Conservation (phyloP, 2,888 invertebrate genomes). For the Drosophila kanekoi region DNA sequence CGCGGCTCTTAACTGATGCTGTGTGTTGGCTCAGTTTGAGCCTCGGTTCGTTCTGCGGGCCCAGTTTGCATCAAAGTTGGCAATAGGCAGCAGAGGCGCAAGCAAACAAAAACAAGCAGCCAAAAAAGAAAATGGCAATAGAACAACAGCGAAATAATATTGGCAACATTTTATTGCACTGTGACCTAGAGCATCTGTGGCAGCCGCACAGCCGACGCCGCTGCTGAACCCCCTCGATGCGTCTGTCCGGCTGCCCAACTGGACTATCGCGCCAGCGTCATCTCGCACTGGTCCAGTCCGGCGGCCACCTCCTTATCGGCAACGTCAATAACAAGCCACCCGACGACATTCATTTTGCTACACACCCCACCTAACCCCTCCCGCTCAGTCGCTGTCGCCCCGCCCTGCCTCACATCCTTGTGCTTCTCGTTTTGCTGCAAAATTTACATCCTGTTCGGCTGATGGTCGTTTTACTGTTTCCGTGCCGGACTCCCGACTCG, state of each 20-base stretch:
- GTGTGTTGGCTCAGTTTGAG: constrained; percentile 36
- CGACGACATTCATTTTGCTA: constrained; percentile 50
- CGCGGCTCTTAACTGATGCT: constrained; percentile 80
- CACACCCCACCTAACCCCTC: background rate
- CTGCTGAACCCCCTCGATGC: constrained; percentile 66
- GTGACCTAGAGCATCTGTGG: constrained; percentile 74
- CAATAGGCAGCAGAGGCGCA: constrained; percentile 65
- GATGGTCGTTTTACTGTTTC: constrained; percentile 83
- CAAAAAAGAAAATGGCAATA: constrained; percentile 48
- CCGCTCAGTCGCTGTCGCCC: background rate
- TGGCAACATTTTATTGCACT: constrained; percentile 82
- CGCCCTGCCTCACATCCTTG: constrained; percentile 41
- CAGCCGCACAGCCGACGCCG: constrained; percentile 31
- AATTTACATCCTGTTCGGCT: constrained; percentile 82
- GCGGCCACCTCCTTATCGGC: constrained; percentile 72
- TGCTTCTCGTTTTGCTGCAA: constrained; percentile 77
- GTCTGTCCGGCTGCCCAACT: constrained; percentile 31
- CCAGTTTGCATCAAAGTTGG: constrained; percentile 75
- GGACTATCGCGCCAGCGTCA: constrained; percentile 62
- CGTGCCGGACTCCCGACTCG: constrained; percentile 50
- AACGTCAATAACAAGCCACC: constrained; percentile 73
- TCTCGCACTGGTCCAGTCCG: constrained; percentile 33
- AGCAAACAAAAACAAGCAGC: constrained; percentile 12
- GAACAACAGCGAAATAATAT: constrained; percentile 79
- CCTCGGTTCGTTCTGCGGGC: constrained; percentile 51